phyloP scores from a whole-genome alignment of 2,797 vertebrate genomes.

The Poecilia velifera region DNA sequence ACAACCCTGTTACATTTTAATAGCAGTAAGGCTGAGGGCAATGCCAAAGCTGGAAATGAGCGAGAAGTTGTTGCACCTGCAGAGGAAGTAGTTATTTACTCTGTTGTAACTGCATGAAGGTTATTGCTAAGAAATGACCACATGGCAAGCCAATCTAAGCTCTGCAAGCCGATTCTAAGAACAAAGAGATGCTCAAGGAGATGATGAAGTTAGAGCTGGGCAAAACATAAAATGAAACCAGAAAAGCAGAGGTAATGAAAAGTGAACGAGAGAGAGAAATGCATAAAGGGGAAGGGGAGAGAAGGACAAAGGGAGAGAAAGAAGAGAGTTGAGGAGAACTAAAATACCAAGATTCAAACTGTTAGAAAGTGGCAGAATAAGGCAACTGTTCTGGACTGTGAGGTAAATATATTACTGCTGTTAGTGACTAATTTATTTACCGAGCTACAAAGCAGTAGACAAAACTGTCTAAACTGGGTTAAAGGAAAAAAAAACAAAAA shows the following conservation, averaged over 20 bases:
- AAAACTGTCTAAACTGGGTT: slow-evolving; percentile 18
- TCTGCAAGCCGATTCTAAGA: slow-evolving; percentile 29
- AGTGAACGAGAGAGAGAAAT: slow-evolving; percentile 27
- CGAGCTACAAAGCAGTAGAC: neutral
- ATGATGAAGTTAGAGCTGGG: slow-evolving; percentile 31
- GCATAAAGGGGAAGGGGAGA: slow-evolving; percentile 15
- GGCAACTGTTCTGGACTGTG: slow-evolving; percentile 29
- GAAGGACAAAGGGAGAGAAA: slow-evolving; percentile 28
- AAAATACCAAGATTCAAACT: slow-evolving; percentile 17
- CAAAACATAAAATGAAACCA: slow-evolving; percentile 17
- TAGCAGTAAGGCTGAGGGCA: slow-evolving; percentile 3
- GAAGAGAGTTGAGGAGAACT: slow-evolving; percentile 30
- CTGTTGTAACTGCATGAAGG: slow-evolving; percentile 57
- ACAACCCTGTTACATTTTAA: neutral
- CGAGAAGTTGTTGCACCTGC: slow-evolving; percentile 42
- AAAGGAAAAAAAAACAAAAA: neutral
- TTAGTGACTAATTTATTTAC: slow-evolving; percentile 14
- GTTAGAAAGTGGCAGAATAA: slow-evolving; percentile 31
- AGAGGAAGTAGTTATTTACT: slow-evolving; percentile 50
- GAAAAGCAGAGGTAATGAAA: slow-evolving; percentile 30
- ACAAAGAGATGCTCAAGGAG: slow-evolving; percentile 35
- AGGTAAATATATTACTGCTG: slow-evolving; percentile 36
- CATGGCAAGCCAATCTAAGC: slow-evolving; percentile 40
- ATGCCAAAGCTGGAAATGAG: slow-evolving; percentile 29
- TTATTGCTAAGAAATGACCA: slow-evolving; percentile 60